These are phyloP conservation scores for Drepanosiphum platanoidis DNA, from an alignment of 2,888 invertebrate genomes.

Conservation along the genomic window DNA sequence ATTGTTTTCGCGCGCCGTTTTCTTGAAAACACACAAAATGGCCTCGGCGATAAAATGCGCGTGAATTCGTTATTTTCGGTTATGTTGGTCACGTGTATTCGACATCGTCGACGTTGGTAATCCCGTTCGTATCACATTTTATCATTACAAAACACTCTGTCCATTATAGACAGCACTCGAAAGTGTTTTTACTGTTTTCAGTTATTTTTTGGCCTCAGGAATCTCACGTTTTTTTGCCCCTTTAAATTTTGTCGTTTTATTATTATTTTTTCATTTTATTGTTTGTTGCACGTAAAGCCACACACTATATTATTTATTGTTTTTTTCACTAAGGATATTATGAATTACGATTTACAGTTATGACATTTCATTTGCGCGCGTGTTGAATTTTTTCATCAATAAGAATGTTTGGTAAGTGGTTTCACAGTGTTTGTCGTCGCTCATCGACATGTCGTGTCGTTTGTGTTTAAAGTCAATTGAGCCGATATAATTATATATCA, in stretches of 20 bases:
- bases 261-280: not conserved
- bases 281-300: not conserved
- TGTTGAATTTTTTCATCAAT: not conserved
- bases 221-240: constrained; percentile 8
- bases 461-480: no score
- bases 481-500: no score
- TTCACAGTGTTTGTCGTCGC: not conserved
- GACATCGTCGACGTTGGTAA: no score
- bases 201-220: not conserved
- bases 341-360: not conserved
- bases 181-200: constrained; percentile 23
- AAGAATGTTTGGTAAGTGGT: constrained; percentile 61
- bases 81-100: not conserved
- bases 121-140: constrained; percentile 21
- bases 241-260: no score
- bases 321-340: not conserved
- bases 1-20: not conserved
- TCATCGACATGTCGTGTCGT: not conserved
- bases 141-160: no score
- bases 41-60: not conserved
- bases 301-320: no score
- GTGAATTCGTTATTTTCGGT: not conserved
- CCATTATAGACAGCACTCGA: no score
- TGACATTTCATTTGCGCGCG: not conserved
- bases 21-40: not conserved